Evolutionary conservation across 2,797 vertebrate genomes (phyloP), one percentile per base, ranked within the genome.

Genomic region (Oophaga sylvatica): DNA sequence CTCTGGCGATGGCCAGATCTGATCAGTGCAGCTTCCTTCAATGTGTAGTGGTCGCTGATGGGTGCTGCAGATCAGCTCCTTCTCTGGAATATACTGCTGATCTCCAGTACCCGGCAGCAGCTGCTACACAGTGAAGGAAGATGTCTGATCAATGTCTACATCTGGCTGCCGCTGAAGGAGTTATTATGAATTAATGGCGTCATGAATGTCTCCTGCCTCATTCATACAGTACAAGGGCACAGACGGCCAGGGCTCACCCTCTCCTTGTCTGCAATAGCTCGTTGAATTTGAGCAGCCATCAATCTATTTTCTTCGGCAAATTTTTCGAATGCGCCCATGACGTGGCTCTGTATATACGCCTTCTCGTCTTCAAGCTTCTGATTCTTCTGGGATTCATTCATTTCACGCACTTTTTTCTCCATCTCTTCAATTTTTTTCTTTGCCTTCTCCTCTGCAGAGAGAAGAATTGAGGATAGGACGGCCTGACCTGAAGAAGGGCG

Each of bases 261-360:
- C 0, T 68, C 13, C 41, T 87, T 87, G 15, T 83, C 71, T 5
- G 19, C 17, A 26, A 87, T 5, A 57, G 59, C 83, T 11, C 62
- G 53, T 20, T 35, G 19, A 11, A 19, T 11, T 16, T 85, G 53
- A 45, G 0, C 5, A 8, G 22, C 57, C 56, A 77, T 70, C 20
- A n/a, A 9, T 17, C 31, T 13, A 57, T 29, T 41, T 56, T 87
- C 81, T 15, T 16, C 48, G 11, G 12, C 17, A 45, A 87, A 6
- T 41, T 68, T 84, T 1, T 22, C 2, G 0, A 73, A 3, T n/a
- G 79, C 1, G 5, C 77, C 45, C 22, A 6, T 67, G 31, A 87
- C 10, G 26, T 77, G 35, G 60, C 60, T 41, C 80, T 57, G 17
- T 2, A 67, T 8, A 3, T 71, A 68, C 15, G 9, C 63, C 2